These are phyloP conservation scores for Prionailurus viverrinus DNA, from an alignment of 2,113 vertebrate genomes.

Conservation along the genomic window DNA sequence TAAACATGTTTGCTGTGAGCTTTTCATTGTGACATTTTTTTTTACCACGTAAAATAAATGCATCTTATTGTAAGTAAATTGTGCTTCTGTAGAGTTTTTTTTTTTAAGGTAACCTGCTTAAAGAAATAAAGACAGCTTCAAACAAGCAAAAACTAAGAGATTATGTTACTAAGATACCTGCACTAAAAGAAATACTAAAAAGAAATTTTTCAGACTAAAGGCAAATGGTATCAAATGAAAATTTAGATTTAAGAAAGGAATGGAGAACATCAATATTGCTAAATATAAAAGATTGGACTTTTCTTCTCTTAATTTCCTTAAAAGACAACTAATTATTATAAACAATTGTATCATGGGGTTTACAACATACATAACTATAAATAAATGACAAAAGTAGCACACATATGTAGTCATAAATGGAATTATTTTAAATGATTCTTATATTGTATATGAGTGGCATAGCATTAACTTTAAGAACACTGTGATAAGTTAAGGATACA, in stretches of 20 bases:
- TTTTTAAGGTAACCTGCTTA: too few species aligned
- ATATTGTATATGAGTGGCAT: not conserved
- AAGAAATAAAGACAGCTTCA: conserved; percentile 36
- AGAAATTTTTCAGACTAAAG: not conserved
- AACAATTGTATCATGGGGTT: not conserved
- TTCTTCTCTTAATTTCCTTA: conserved; percentile 17
- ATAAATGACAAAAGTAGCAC: not conserved
- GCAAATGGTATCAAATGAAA: not conserved
- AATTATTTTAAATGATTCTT: not conserved
- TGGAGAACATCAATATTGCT: not conserved
- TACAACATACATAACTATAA: conserved; percentile 19
- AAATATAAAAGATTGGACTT: not conserved
- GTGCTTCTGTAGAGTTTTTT: not conserved
- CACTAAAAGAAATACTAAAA: not conserved
- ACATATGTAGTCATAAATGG: not conserved
- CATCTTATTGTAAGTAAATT: not conserved
- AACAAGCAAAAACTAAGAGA: not conserved
- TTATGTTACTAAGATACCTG: not conserved
- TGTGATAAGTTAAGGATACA: not conserved
- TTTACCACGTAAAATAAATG: not conserved
- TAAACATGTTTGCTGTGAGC: not conserved
- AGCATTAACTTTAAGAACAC: conserved; percentile 39
- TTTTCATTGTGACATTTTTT: not conserved
- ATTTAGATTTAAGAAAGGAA: not conserved
- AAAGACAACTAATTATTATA: not conserved